Base-by-base conservation (phyloP, 2,797 vertebrate genomes). In the Pangasius krempfi region DNA sequence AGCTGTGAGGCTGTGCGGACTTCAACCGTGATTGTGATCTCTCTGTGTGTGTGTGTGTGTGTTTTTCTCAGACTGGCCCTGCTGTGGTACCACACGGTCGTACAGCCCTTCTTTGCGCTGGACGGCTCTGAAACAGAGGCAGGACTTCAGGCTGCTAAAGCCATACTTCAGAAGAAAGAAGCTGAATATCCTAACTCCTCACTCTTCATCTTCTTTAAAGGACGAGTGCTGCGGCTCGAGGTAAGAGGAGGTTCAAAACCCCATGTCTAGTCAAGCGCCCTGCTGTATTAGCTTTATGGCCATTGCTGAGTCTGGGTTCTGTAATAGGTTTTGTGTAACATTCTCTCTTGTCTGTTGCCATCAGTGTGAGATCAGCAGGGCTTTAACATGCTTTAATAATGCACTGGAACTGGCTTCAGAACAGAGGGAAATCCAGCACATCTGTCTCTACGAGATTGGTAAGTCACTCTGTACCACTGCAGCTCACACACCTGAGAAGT, bases 391-490 rank as follows among this genome's bases (percentile, higher is more conserved):
- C 86, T 99, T 99, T 94, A 96, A 96, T 56, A 96, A 96, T 5
- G 98, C 98, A 92, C 94, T 99, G 95, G 96, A 97, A 68, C 96
- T 99, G 91, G 98, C 98, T 12, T 94, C 96, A 12, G 98, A 98
- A 89, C 98, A 99, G 96, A 96, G 98, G 90, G 98, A 99, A 94
- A 99, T 99, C 92, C 98, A 99, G 4, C 98, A 99, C 0, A 97
- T 99, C 90, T 99, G 98, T 92, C 95, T 99, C 44, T 99, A 99
- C 93, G 98, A 99, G 96, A 99, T 99, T 92, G 98, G 98, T 99
- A 96, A 9, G 90, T 78, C 2, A n/a, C 33, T 12, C 80, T 80
- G 78, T 58, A 58, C 33, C 80, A 8, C 13, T 58, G 54, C 18
- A 37, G 30, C 44, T 80, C 30, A 13, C 22, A 56, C 18, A 22